Evolutionary conservation across 1,140 invertebrate genomes (phyloP), one percentile per base, ranked within the genome.

Genomic region (Brachionus angularis): DNA sequence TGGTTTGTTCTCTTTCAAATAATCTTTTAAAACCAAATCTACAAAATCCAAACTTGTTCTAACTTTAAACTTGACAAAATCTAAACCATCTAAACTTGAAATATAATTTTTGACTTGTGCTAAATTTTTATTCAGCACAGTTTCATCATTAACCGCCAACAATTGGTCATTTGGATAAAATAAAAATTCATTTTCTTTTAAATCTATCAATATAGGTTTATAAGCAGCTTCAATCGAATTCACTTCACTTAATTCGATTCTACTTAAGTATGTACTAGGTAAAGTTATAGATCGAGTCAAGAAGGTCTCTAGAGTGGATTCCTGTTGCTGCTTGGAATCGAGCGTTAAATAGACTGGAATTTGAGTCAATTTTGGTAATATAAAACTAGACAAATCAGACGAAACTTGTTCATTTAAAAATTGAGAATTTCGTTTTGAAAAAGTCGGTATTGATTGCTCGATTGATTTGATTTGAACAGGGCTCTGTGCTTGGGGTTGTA

Each of bases 351-450:
- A 58, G 23, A 16, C 18, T 5, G 53, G 3, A 58, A 58, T 58
- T 5, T n/a, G 16, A 18, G 12, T 36, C 33, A 58, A 58, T 23
- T 58, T 21, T 0, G 53, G 53, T 23, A 58, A 36, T 18, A 58
- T 36, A 36, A n/a, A n/a, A n/a, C n/a, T n/a, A n/a, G n/a, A n/a
- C n/a, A n/a, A n/a, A n/a, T 58, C 31, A 39, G 16, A 12, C 23
- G 53, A 58, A 21, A 27, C n/a, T 2, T n/a, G 5, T 36, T 58
- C 53, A n/a, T 39, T 58, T 16, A 33, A 33, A 7, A 58, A 21
- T 2, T 36, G 18, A 18, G 53, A 58, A 58, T 58, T 58, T 1
- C 53, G 53, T 34, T 58, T 58, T 3, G 53, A 58, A 58, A 58
- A 58, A 10, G 31, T 58, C 8, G 18, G 33, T 16, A 58, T 58